Conservation (phyloP, 2,888 invertebrate species). For the Drosophila neutralis region DNA sequence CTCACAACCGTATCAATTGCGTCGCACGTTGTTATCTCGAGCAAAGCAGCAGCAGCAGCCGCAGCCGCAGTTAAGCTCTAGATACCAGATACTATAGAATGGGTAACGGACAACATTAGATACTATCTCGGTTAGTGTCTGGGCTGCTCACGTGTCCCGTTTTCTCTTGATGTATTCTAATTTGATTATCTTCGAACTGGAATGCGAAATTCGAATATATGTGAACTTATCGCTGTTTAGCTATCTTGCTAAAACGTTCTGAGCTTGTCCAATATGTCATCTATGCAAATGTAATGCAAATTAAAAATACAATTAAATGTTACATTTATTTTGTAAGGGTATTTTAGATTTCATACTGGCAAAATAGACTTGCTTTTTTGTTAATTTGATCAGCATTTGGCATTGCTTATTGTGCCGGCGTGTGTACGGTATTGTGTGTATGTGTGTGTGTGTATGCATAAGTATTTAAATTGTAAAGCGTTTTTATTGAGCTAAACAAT, state of each 20-base stretch:
- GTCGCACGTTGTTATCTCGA: constrained; percentile 65
- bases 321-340: constrained; percentile 11
- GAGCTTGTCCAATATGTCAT: neutral
- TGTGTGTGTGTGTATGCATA: neutral
- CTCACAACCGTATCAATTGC: constrained; percentile 62
- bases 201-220: too few relatives aligned
- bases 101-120: constrained; percentile 27
- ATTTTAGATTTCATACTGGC: neutral
- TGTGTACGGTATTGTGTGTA: neutral
- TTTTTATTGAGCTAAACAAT: constrained; percentile 77
- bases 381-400: constrained; percentile 51
- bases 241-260: neutral
- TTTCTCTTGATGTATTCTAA: neutral
- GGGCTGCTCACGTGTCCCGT: neutral
- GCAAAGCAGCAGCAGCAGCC: constrained; percentile 20
- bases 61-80: constrained; percentile 23
- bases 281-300: neutral
- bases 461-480: constrained; percentile 65
- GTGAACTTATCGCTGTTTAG: neutral
- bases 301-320: neutral
- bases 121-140: constrained; percentile 24
- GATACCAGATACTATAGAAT: constrained; percentile 37
- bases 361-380: constrained; percentile 8
- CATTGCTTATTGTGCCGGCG: constrained; percentile 28
- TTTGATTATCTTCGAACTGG: neutral